Evolutionary conservation across 2,113 vertebrate species (phyloP), one percentile per base, ranked within the genome.

Genomic region (Rhabdomys dilectus): DNA sequence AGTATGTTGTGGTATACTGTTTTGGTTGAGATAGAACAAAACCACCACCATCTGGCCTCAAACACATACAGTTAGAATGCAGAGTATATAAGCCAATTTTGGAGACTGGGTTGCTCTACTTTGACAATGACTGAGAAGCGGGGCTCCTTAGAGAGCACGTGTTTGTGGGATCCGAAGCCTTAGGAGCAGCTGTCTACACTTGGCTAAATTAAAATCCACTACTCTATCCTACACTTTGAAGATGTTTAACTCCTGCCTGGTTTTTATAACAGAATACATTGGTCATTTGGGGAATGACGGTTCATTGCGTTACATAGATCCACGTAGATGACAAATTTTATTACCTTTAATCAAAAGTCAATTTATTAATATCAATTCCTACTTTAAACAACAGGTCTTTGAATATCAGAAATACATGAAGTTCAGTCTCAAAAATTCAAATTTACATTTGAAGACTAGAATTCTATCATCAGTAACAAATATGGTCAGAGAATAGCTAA

Each of bases 381-480:
- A 73, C 15, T 3, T 73, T 70, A 94, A 84, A 2, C n/a, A 56
- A 16, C 78, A 96, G 39, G 24, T 78, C 48, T 90, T 91, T 58
- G 93, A 89, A 19, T 80, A 90, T 72, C 39, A 94, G 36, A 91
- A 88, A 96, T 81, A 26, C 58, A 31, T 26, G 11, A 75, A 87
- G 39, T 72, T 94, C 60, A 95, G 48, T 76, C 76, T 91, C 77
- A 91, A 89, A 96, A 88, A 93, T 91, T 95, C 56, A 80, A 93
- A 88, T 64, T 93, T 96, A 82, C n/a, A 95, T 10, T 68, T 64
- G 9, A 91, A 93, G 91, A 36, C 34, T 89, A 26, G 39, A 76
- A 81, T 87, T 92, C 45, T 91, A 91, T 80, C 66, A 85, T n/a
- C 9, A 36, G 48, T 51, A 94, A 96, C 56, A 94, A 72, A 60